A percentile compares a stretch with the other conserved stretches of the same genome.
phyloP scores from a whole-genome alignment of 30 jellyfish, hydroid and myxozoan genomes.

The Aurelia sp. region DNA sequence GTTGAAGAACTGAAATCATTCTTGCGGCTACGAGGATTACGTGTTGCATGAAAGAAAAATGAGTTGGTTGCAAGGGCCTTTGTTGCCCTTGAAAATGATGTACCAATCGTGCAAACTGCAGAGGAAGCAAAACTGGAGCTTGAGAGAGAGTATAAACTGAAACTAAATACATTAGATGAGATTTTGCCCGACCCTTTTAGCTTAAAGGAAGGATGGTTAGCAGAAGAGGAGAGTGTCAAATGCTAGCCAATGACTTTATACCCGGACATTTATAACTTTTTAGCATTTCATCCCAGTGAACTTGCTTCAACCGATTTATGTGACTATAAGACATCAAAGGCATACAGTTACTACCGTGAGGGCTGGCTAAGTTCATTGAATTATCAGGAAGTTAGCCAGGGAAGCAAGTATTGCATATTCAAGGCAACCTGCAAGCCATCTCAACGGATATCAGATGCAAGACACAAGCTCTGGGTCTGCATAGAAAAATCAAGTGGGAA shows the following conservation, averaged over 20 bases:
- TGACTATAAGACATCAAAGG: conserved; percentile 65
- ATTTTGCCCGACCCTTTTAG: conserved; percentile 43
- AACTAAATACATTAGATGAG: neutral
- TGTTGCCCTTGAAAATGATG: conserved; percentile 28
- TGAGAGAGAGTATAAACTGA: neutral
- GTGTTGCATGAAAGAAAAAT: conserved; percentile 25
- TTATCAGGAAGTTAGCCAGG: conserved; percentile 1
- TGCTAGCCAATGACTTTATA: neutral
- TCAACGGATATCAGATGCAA: conserved; percentile 29
- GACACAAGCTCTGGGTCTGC: conserved; percentile 65
- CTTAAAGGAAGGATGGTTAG: conserved; percentile 24
- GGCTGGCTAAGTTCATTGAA: conserved; percentile 58
- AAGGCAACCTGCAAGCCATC: conserved; percentile 53
- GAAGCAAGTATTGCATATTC: conserved; percentile 25
- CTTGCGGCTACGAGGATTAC: conserved; percentile 31
- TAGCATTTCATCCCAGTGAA: conserved; percentile 42
- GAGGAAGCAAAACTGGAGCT: conserved; percentile 10
- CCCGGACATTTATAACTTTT: conserved; percentile 49
- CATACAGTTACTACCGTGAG: conserved; percentile 44
- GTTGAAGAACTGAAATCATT: conserved; percentile 36
- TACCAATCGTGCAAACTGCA: neutral
- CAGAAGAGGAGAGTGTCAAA: conserved; percentile 40
- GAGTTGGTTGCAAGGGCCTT: conserved; percentile 42
- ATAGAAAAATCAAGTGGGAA: conserved; percentile 36
- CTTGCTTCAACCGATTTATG: conserved; percentile 10